Evolutionary conservation across 2,797 vertebrate genomes (phyloP).

Genomic region (Cheirogaleus major): DNA sequence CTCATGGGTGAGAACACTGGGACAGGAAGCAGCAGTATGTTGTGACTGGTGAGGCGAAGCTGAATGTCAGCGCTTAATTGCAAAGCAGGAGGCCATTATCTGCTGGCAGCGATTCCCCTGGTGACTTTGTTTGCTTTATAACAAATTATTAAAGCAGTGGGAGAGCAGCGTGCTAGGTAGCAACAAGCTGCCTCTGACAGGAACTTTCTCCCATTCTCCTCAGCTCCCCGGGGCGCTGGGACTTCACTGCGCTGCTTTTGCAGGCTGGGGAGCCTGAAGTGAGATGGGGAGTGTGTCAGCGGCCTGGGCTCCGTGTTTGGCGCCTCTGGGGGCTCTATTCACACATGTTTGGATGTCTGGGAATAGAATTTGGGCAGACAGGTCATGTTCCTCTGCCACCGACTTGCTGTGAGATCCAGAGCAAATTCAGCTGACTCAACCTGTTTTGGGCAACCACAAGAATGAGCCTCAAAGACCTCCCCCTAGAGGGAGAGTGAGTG

Average conservation of each 20-base stretch:
- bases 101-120: slow-evolving; percentile 1
- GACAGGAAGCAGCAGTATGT: slow-evolving; percentile 39
- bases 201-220: neutral
- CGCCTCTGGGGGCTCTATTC: neutral
- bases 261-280: neutral
- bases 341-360: neutral
- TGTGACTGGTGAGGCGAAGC: slow-evolving; percentile 33
- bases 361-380: neutral
- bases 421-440: neutral
- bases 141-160: slow-evolving; percentile 59
- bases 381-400: neutral
- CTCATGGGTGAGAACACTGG: slow-evolving; percentile 43
- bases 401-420: neutral
- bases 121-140: slow-evolving; percentile 65
- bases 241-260: neutral
- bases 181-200: neutral
- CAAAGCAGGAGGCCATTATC: slow-evolving; percentile 55
- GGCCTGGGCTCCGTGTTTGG: fast-evolving
- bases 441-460: neutral
- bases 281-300: neutral
- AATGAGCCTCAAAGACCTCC: neutral
- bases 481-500: neutral
- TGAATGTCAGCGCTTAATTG: slow-evolving; percentile 64
- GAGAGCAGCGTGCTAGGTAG: neutral
- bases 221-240: fast-evolving